phyloP scores from a whole-genome alignment of 1,140 invertebrate genomes.

The Sarcophaga peregrina region DNA sequence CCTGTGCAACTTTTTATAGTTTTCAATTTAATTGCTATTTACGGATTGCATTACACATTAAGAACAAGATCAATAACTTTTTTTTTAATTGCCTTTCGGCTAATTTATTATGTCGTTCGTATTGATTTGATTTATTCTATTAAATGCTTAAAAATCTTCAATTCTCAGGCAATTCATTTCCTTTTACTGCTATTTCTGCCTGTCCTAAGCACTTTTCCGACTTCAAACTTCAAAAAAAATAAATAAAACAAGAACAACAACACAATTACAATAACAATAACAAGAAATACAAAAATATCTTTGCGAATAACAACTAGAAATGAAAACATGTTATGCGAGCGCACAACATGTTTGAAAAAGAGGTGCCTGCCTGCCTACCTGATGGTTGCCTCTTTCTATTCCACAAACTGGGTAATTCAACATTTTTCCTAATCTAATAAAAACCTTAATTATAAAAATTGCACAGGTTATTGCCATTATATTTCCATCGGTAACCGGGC shows the following conservation, averaged over 20 bases:
- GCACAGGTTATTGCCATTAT: not conserved
- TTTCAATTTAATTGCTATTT: too few species aligned
- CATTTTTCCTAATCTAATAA: slow-evolving; percentile 14
- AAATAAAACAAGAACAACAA: too few species aligned
- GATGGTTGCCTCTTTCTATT: not conserved
- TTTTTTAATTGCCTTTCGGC: not conserved
- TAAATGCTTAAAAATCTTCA: not conserved
- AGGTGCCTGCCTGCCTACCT: not conserved
- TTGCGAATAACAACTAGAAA: not conserved
- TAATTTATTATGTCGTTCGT: slow-evolving; percentile 12
- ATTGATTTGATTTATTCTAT: not conserved
- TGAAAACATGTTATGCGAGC: not conserved
- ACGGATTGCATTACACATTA: not conserved
- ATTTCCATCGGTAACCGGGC: too few species aligned
- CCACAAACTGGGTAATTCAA: too few species aligned
- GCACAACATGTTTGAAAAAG: not conserved
- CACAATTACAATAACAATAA: too few species aligned
- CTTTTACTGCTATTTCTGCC: not conserved
- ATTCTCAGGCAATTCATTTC: not conserved
- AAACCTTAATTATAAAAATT: slow-evolving; percentile 10
- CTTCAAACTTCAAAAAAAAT: not conserved
- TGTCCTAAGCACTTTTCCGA: not conserved
- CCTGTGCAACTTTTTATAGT: too few species aligned
- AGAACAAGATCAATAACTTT: not conserved
- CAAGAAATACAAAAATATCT: too few species aligned